Conservation (phyloP, 2,888 invertebrate species). For the Machimus rusticus region DNA sequence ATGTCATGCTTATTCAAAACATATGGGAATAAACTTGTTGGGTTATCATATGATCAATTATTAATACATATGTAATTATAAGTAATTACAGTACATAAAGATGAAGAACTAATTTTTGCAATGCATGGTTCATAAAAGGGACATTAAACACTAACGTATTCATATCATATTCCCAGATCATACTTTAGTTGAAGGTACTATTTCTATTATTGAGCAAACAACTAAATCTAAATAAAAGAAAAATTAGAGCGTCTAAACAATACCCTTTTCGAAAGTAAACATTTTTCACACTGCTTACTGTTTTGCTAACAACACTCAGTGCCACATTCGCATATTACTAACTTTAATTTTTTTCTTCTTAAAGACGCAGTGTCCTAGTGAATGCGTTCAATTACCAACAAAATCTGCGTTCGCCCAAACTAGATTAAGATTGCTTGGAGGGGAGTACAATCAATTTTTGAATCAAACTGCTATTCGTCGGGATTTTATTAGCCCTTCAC, state of each 20-base stretch:
- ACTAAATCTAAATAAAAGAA: neutral
- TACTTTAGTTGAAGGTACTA: neutral
- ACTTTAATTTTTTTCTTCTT: slow-evolving; percentile 47
- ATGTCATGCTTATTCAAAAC: no score
- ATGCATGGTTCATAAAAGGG: no score
- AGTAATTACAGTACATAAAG: no score
- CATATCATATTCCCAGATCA: neutral
- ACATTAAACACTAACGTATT: neutral
- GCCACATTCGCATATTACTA: slow-evolving; percentile 10
- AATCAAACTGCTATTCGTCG: neutral
- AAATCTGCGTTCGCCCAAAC: slow-evolving; percentile 5
- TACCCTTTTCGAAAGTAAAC: neutral
- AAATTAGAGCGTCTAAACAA: neutral
- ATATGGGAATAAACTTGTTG: no score
- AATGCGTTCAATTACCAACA: neutral
- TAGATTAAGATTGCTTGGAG: slow-evolving; percentile 9
- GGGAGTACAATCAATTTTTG: neutral
- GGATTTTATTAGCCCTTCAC: neutral
- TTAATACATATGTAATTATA: no score
- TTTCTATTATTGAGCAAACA: neutral
- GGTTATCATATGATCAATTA: no score
- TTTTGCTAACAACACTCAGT: neutral
- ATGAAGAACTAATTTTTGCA: no score
- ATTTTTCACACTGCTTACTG: neutral
- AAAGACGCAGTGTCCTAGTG: slow-evolving; percentile 48